Percentiles rank a stretch among this genome's conserved stretches.
phyloP scores from a whole-genome alignment of 2,113 vertebrate genomes.

The Actenoides hombroni region DNA sequence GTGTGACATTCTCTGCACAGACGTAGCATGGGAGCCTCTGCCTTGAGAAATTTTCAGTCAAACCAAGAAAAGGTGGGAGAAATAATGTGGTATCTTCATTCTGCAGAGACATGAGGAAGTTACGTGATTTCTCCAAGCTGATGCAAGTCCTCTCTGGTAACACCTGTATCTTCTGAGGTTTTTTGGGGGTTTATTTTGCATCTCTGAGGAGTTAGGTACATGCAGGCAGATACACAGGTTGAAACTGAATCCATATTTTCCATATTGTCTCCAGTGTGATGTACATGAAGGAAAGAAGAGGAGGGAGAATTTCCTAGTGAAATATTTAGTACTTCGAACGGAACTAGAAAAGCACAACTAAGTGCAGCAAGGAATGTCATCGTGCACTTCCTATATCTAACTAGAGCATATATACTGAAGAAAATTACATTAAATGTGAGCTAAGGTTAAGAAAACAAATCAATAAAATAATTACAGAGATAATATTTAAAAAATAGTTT shows the following conservation, averaged over 20 bases:
- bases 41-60: not conserved
- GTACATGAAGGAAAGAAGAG: not conserved
- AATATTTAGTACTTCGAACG: not conserved
- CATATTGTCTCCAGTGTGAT: fast-evolving
- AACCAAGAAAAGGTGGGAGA: not conserved
- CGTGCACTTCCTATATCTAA: not conserved
- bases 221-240: not conserved
- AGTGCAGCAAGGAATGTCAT: not conserved
- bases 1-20: fast-evolving
- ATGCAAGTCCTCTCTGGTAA: not conserved
- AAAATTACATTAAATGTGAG: not conserved
- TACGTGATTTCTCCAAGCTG: not conserved
- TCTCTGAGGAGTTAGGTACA: not conserved
- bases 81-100: not conserved
- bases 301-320: not conserved
- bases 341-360: not conserved
- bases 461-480: not conserved
- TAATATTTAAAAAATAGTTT: not conserved
- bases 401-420: fast-evolving
- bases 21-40: fast-evolving
- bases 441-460: not conserved
- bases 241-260: not conserved
- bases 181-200: not conserved
- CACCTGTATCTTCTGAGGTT: not conserved
- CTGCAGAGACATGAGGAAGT: not conserved